Evolutionary conservation across 2,113 vertebrate species (phyloP), one percentile per base, ranked within the genome.

Genomic region (Silurus glanis): DNA sequence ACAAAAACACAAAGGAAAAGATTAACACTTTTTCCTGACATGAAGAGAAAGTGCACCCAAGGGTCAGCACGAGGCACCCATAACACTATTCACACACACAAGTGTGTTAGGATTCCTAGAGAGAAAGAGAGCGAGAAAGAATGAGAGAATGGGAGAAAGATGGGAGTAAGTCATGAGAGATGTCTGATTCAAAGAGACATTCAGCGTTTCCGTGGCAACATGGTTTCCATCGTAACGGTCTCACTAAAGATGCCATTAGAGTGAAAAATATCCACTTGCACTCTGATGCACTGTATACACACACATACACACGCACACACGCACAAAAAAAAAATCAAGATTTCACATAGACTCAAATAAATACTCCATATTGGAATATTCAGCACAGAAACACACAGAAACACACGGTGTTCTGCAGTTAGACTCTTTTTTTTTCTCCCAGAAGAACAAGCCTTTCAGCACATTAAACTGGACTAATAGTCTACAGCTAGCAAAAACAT

Each of bases 161-260:
- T 55, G 28, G 78, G 85, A 66, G 80, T 67, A 85, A 83, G 91
- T 91, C 81, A 92, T 90, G 91, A 94, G 93, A 94, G 92, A 93
- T 94, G 93, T 94, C 94, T 94, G 94, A 95, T 94, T 95, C 94
- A 94, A 95, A 94, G 92, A 95, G 94, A 94, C 92, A 87, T 93
- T 91, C 94, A 93, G 93, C 91, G 95, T 96, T 95, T 94, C 95
- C 95, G 87, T 95, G 94, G 95, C 94, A 95, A 96, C 95, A 91
- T 92, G 91, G 95, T 95, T 94, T 88, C 95, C 94, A 95, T 94
- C 88, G 94, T 93, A 94, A 95, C 93, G 76, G 83, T 91, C 85
- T 88, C 89, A 91, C 92, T 95, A 94, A 95, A 95, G 94, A 95
- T 94, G 93, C 94, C 93, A 95, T 95, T 93, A 94, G 91, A 92